Evolutionary conservation across 2,797 vertebrate genomes (phyloP).

Genomic region (Intellagama lesueurii): DNA sequence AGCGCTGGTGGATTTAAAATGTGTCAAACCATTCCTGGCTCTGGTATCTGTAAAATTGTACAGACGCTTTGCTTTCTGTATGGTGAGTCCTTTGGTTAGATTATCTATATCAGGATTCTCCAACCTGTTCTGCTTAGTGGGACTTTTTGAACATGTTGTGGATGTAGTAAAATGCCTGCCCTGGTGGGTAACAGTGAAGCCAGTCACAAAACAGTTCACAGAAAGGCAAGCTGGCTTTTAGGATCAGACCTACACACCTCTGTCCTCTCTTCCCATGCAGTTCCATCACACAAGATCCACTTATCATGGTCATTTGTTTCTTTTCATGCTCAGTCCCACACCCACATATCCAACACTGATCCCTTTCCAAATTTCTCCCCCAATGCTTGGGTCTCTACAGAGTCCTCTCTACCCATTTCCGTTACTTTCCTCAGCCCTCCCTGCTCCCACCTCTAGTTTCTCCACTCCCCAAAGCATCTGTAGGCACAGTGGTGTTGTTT

Average conservation of each 20-base stretch:
- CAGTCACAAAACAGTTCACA: too few species aligned
- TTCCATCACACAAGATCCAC: too few species aligned
- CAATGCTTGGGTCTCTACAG: neutral
- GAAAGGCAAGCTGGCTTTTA: too few species aligned
- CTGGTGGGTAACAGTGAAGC: too few species aligned
- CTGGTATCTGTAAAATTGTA: neutral
- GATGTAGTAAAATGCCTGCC: too few species aligned
- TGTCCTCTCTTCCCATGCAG: too few species aligned
- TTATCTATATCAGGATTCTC: neutral
- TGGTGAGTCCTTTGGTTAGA: neutral
- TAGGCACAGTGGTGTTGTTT: neutral
- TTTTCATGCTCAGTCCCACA: neutral
- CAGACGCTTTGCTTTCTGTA: neutral
- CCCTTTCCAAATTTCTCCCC: neutral
- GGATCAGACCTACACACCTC: too few species aligned
- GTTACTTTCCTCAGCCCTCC: neutral
- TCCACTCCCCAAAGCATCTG: too few species aligned
- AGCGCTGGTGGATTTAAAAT: too few species aligned
- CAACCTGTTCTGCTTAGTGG: neutral
- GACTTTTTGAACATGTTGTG: too few species aligned
- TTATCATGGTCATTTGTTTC: neutral
- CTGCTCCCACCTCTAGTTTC: neutral
- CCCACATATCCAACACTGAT: neutral
- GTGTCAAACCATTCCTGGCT: neutral
- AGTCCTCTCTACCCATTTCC: neutral